Evolutionary conservation across 2,888 invertebrate genomes (phyloP), one percentile per base, ranked within the genome.

Genomic region (Conistra vaccinii): DNA sequence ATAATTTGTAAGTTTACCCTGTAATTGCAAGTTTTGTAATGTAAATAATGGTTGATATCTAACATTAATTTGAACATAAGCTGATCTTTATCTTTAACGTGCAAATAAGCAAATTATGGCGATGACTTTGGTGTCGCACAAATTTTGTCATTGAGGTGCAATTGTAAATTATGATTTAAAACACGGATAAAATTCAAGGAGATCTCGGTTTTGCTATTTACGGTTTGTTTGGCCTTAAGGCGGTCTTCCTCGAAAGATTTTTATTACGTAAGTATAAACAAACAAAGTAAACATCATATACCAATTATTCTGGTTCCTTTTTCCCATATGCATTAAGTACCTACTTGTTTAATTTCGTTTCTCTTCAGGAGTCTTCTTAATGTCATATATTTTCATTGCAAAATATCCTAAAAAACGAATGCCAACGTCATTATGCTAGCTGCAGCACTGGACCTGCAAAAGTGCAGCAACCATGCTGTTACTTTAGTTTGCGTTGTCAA

Each of bases 71-170:
- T 57, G 39, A 62, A 39, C 20, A 57, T 65, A 26, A 71, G 26
- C 42, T 69, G 71, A 75, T 82, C 66, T 74, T 78, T 84, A 72
- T 79, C 65, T 57, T 3, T 65, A 73, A 73, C n/a, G 63, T 78
- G 68, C 53, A 69, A 79, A 74, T 70, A 61, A 74, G 42, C 60
- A 68, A 67, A 67, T 69, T 71, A 83, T 45, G 60, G 51, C 65
- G 35, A 70, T 60, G 10, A 53, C 60, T 73, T 53, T 45, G 12
- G 53, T 55, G 69, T 63, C 20, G 39, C 45, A 67, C 72, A 61
- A 72, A 72, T 73, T 69, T 78, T 53, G 42, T 42, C 68, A 42
- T 48, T 67, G 32, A 74, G 35, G 12, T 61, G 53, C 32, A 61
- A 48, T 61, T 69, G 51, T 58, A 69, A 62, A 66, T 45, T 69